Evolutionary conservation across 2,797 vertebrate species (phyloP).

Genomic region (Nasua narica): DNA sequence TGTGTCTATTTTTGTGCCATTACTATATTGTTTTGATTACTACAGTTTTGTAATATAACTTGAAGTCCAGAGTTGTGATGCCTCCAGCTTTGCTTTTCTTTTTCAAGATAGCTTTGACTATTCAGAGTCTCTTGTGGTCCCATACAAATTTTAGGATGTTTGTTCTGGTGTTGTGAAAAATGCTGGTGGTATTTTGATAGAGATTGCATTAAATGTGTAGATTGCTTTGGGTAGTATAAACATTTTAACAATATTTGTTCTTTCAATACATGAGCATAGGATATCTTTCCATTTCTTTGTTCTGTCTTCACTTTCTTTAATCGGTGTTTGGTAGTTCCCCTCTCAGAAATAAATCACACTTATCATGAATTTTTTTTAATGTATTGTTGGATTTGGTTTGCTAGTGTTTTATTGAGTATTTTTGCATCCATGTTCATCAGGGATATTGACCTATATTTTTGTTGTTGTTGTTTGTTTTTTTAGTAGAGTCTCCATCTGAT

Average conservation of each 20-base stretch:
- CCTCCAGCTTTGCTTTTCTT: neutral
- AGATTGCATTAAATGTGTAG: too few species aligned
- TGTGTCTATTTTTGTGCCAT: neutral
- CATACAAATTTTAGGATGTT: too few species aligned
- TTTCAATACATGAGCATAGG: too few species aligned
- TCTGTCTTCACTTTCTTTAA: neutral
- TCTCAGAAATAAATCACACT: neutral
- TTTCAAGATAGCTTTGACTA: too few species aligned
- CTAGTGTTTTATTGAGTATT: neutral
- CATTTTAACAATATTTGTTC: too few species aligned
- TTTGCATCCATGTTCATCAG: too few species aligned
- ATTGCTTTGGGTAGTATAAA: too few species aligned
- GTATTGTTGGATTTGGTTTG: neutral
- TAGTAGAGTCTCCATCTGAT: neutral
- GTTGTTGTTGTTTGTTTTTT: neutral
- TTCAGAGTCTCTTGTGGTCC: too few species aligned
- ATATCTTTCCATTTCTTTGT: too few species aligned
- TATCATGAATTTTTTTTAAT: neutral
- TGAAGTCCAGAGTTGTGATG: neutral
- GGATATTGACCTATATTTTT: neutral
- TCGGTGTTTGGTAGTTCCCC: neutral
- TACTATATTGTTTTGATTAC: neutral
- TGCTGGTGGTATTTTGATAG: too few species aligned
- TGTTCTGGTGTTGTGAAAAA: too few species aligned
- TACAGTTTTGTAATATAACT: neutral